Evolutionary conservation across 2,888 invertebrate genomes (phyloP).

Genomic region (Dysmachus trigonus): DNA sequence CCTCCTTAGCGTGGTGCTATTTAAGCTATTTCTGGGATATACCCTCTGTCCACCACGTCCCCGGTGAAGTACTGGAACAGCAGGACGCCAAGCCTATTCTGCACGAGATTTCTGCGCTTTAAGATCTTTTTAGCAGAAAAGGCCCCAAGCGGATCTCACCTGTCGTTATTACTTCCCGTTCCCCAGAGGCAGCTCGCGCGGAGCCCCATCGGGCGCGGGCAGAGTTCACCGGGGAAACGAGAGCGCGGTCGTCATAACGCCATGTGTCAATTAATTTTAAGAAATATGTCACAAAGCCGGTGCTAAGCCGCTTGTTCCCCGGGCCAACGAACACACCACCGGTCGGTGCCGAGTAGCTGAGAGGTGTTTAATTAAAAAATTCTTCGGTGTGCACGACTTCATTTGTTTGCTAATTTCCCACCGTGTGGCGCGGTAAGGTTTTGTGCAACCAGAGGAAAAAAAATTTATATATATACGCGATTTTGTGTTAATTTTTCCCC

Average conservation of each 20-base stretch:
- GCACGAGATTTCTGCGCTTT: not conserved
- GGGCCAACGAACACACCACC: not conserved
- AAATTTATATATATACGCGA: not conserved
- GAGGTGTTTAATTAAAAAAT: slow-evolving; percentile 36
- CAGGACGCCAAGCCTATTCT: not conserved
- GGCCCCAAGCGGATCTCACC: not conserved
- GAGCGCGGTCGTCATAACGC: slow-evolving; percentile 29
- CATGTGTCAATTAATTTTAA: slow-evolving; percentile 26
- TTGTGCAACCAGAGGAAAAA: not conserved
- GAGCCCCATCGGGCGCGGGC: not conserved
- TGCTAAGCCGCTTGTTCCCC: not conserved
- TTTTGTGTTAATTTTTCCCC: slow-evolving; percentile 19
- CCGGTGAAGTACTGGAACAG: not conserved
- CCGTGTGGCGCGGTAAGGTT: not conserved
- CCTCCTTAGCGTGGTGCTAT: not conserved
- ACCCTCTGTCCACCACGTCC: not conserved
- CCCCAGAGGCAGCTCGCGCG: not conserved
- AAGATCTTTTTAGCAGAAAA: not conserved
- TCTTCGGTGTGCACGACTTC: slow-evolving; percentile 11
- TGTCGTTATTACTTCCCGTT: slow-evolving; percentile 15
- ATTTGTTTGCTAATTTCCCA: slow-evolving; percentile 28
- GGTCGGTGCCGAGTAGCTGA: not conserved
- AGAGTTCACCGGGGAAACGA: not conserved
- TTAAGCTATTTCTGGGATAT: slow-evolving; percentile 4
- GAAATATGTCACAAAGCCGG: slow-evolving; percentile 34